Percentiles rank a stretch among this genome's conserved stretches.
Conservation (phyloP, 2,113 vertebrate species). For the Solea senegalensis region DNA sequence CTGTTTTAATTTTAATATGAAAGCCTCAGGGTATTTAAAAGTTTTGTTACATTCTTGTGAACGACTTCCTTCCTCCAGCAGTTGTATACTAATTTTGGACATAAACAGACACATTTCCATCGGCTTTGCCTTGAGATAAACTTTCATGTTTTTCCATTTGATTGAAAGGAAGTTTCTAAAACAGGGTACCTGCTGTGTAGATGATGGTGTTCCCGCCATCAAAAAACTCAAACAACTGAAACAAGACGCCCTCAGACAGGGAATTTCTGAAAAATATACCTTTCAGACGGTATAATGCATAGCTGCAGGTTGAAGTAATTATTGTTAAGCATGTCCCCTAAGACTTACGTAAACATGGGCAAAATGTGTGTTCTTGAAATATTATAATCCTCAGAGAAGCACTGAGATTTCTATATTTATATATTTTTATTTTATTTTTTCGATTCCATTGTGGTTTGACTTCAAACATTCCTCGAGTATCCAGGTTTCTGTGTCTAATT, state of each 20-base stretch:
- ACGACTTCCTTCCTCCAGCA: too few relatives aligned
- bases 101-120: conserved; percentile 42
- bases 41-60: too few relatives aligned
- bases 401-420: conserved; percentile 37
- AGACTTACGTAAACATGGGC: conserved; percentile 53
- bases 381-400: conserved; percentile 68
- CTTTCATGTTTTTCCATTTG: conserved; percentile 48
- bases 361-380: conserved; percentile 68
- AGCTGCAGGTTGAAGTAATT: conserved; percentile 71
- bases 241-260: conserved; percentile 59
- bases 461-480: conserved; percentile 77
- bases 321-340: conserved; percentile 58
- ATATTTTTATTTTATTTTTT: conserved; percentile 57
- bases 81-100: conserved; percentile 38
- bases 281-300: conserved; percentile 52
- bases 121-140: conserved; percentile 63
- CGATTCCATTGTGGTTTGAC: conserved; percentile 58
- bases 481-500: conserved; percentile 77
- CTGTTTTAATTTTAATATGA: too few relatives aligned
- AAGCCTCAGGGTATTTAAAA: too few relatives aligned
- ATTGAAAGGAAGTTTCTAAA: conserved; percentile 64
- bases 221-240: conserved; percentile 69
- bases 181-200: conserved; percentile 61
- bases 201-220: conserved; percentile 58
- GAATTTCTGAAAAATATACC: conserved; percentile 61